These are phyloP conservation scores for Phragmatobia fuliginosa DNA, from an alignment of 2,888 invertebrate species.

Conservation along the genomic window DNA sequence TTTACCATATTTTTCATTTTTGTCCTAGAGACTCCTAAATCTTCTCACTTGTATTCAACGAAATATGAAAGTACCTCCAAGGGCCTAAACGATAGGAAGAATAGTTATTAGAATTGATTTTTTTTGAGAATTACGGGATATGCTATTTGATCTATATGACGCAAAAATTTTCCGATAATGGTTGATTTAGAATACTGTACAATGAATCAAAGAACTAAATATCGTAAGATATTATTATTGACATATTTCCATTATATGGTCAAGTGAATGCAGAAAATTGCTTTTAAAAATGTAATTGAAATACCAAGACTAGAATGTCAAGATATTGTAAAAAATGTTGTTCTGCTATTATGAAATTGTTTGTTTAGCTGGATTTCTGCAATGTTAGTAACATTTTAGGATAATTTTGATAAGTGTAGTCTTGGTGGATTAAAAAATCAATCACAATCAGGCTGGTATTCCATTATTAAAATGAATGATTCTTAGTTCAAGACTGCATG, in stretches of 20 bases:
- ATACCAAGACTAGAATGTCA: constrained; percentile 29
- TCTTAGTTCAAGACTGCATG: neutral
- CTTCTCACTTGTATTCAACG: neutral
- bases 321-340: constrained; percentile 27
- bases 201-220: neutral
- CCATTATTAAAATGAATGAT: neutral
- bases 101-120: neutral
- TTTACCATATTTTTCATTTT: neutral
- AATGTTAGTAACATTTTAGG: constrained; percentile 29
- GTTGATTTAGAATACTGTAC: neutral
- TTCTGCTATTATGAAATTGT: constrained; percentile 37
- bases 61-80: neutral
- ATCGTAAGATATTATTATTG: constrained; percentile 21
- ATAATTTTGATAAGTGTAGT: constrained; percentile 1
- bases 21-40: too few relatives aligned
- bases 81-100: neutral
- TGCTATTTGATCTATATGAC: neutral
- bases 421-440: neutral
- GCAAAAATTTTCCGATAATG: neutral
- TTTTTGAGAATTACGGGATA: neutral
- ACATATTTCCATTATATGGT: constrained; percentile 31
- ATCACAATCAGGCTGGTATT: neutral
- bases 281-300: constrained; percentile 25
- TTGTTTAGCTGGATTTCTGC: constrained; percentile 26
- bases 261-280: constrained; percentile 37